Evolutionary conservation across 2,888 invertebrate genomes (phyloP).

Genomic region (Bedellia somnulentella): DNA sequence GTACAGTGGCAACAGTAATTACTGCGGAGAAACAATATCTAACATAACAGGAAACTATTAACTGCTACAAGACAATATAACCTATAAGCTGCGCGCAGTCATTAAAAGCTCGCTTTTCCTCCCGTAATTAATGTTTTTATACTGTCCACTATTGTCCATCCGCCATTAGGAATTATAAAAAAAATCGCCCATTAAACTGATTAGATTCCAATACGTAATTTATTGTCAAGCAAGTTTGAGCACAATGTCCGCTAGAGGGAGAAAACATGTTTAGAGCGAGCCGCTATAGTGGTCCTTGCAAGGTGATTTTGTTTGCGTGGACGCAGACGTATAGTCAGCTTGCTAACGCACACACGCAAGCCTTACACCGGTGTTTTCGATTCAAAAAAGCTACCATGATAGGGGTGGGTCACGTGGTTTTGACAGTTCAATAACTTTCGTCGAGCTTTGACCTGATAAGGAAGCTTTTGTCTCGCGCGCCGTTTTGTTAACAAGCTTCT

Average conservation of each 20-base stretch:
- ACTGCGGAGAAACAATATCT: slow-evolving; percentile 1
- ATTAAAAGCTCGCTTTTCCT: slow-evolving; percentile 7
- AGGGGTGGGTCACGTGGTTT: slow-evolving; percentile 3
- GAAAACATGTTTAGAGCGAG: slow-evolving; percentile 34
- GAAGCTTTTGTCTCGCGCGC: too few relatives aligned
- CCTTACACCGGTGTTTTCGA: slow-evolving; percentile 17
- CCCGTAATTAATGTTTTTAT: slow-evolving; percentile 14
- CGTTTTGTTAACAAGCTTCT: too few relatives aligned
- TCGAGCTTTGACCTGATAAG: too few relatives aligned
- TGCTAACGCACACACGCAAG: slow-evolving; percentile 38
- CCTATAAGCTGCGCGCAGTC: neutral
- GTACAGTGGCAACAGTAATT: slow-evolving; percentile 2
- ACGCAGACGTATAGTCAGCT: slow-evolving; percentile 52
- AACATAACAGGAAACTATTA: slow-evolving; percentile 3
- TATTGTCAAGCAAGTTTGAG: slow-evolving; percentile 38
- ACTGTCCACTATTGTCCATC: slow-evolving; percentile 2
- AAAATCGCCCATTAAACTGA: slow-evolving; percentile 57
- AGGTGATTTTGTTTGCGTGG: slow-evolving; percentile 60
- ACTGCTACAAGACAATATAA: slow-evolving; percentile 2
- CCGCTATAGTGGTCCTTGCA: slow-evolving; percentile 55
- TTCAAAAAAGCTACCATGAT: slow-evolving; percentile 4
- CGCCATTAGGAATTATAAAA: slow-evolving; percentile 19
- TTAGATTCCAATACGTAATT: slow-evolving; percentile 59
- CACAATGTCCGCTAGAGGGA: slow-evolving; percentile 55
- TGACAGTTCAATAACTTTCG: too few relatives aligned